Conservation (phyloP, 2,113 vertebrate species). For the Ancistrus triradiatus region DNA sequence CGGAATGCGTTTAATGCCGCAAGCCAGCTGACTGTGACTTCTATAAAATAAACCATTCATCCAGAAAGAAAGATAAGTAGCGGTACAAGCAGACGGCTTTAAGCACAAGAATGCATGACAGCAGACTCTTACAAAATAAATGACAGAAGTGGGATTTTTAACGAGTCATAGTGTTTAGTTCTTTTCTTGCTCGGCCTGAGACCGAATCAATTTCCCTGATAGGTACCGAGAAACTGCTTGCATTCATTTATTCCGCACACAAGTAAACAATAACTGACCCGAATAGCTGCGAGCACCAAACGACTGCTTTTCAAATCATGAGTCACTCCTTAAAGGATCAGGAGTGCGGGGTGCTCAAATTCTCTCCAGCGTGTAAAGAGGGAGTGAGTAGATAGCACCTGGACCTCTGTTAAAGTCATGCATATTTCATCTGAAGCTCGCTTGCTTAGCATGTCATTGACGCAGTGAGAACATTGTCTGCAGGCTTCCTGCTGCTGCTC, state of each 20-base stretch:
- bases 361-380: slow-evolving; percentile 25
- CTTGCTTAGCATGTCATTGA: not conserved
- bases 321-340: not conserved
- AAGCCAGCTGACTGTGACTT: not conserved
- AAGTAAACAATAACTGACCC: not conserved
- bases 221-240: no score
- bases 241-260: not conserved
- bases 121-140: not conserved
- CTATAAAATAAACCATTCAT: not conserved
- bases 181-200: not conserved
- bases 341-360: not conserved
- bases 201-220: not conserved
- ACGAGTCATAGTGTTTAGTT: not conserved
- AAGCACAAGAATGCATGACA: not conserved
- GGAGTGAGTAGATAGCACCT: slow-evolving; percentile 10
- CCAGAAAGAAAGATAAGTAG: not conserved
- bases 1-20: not conserved
- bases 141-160: not conserved
- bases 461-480: slow-evolving; percentile 6
- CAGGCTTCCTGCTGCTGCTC: not conserved
- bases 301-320: not conserved
- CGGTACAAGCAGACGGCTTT: not conserved
- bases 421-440: slow-evolving; percentile 42
- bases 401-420: slow-evolving; percentile 24
- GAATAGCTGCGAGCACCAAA: not conserved